Percentiles rank a stretch among this genome's conserved stretches.
phyloP scores from a whole-genome alignment of 2,113 vertebrate genomes.

The Rhinoptilus africanus region DNA sequence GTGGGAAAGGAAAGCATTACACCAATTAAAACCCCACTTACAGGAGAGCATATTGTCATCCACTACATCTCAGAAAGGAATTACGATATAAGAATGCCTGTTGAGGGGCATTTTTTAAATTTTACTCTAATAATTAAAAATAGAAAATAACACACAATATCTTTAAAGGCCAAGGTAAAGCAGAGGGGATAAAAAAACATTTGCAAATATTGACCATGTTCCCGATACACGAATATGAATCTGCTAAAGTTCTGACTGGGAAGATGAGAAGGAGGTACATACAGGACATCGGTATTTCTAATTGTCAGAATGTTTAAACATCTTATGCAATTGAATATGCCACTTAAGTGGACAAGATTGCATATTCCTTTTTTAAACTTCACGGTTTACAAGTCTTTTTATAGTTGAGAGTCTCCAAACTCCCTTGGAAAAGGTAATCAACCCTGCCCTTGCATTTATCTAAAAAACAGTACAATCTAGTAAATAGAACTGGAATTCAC shows the following conservation, averaged over 20 bases:
- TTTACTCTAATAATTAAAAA: not conserved
- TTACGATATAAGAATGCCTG: not conserved
- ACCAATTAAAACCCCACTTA: not conserved
- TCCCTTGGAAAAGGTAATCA: not conserved
- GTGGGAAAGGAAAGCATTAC: not conserved
- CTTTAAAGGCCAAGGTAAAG: not conserved
- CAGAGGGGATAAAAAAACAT: not conserved
- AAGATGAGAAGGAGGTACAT: not conserved
- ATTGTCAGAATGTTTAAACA: not conserved
- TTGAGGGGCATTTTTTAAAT: not conserved
- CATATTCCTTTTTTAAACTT: not conserved
- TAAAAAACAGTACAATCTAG: not conserved
- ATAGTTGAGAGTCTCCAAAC: not conserved
- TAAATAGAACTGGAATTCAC: not conserved
- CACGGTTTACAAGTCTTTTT: not conserved
- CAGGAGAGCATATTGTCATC: not conserved
- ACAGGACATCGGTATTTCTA: not conserved
- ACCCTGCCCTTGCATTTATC: not conserved
- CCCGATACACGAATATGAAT: not conserved
- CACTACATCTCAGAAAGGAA: not conserved
- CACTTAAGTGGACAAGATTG: not conserved
- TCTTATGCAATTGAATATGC: not conserved
- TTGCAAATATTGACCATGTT: not conserved
- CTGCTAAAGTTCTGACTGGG: not conserved
- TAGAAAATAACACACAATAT: not conserved